Evolutionary conservation across 92 coral and sea anemone species (phyloP), one percentile per base, ranked within the genome.

Genomic region (Siderastrea radians): DNA sequence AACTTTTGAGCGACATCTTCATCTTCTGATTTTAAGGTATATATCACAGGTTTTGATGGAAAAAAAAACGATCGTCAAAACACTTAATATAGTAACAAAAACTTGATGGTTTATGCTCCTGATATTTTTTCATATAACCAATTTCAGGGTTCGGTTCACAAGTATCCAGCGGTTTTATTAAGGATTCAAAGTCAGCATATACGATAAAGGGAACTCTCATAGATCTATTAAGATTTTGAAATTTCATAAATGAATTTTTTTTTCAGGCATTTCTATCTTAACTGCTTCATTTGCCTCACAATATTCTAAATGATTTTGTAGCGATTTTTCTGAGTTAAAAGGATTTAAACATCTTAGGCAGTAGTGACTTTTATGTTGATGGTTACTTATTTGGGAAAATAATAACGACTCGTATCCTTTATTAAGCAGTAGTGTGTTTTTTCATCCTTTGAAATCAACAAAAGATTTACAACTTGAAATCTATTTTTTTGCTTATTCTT

Each of bases 151-250:
- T 4, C 9, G 77, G 90, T 51, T 68, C 59, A 53, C 76, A 72
- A 0, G 88, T 4, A 1, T 26, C 10, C 8, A 89, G 46, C 15
- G 51, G 44, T 57, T 75, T 66, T 0, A 75, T 82, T 3, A 88
- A 50, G 9, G 75, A 74, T 43, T 88, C 87, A 62, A 88, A 88
- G 50, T 88, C 89, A 3, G 77, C 89, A 58, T 75, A 75, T 0
- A 89, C 57, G 4, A 76, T 38, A 48, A 89, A 83, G 12, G 80
- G 92, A 4, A 65, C 70, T 2, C 66, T 16, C 64, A 89, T 83
- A 2, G n/a, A 11, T n/a, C 65, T 61, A 17, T 67, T 50, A 19
- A 38, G 68, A 44, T 70, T 1, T 44, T 68, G 68, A 46, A 86
- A 86, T 2, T 4, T 9, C 3, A 86, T 0, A 2, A 2, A 38